Percentiles rank a stretch among this genome's conserved stretches.
Conservation (phyloP, 2,797 vertebrate genomes). For the Melanotaenia pygmaea region DNA sequence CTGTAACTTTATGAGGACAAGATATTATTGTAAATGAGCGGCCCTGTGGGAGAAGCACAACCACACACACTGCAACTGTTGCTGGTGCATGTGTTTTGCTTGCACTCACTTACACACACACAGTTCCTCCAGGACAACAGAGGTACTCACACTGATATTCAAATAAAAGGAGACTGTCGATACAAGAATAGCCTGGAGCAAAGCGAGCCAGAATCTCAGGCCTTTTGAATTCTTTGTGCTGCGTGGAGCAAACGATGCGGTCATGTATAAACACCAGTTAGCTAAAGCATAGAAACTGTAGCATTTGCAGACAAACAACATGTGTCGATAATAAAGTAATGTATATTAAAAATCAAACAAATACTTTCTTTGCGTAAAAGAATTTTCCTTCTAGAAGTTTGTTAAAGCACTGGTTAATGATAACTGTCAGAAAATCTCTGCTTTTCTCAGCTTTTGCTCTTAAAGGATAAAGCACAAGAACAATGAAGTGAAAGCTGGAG, state of each 20-base stretch:
- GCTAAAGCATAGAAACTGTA: not conserved
- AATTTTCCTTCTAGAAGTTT: conserved; percentile 11
- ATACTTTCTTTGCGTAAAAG: conserved; percentile 4
- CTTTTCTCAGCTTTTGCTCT: conserved; percentile 60
- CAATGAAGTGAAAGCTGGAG: conserved; percentile 30
- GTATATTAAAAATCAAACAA: not conserved
- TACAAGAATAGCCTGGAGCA: conserved; percentile 74
- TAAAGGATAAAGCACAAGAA: conserved; percentile 33
- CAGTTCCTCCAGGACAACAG: conserved; percentile 71
- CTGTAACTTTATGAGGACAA: conserved; percentile 57
- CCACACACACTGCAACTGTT: not conserved
- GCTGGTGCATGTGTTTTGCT: conserved; percentile 1
- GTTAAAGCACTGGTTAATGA: conserved; percentile 49
- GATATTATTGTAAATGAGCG: conserved; percentile 60
- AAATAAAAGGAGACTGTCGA: conserved; percentile 74
- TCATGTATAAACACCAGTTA: not conserved
- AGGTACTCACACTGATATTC: conserved; percentile 66
- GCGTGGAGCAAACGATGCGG: conserved; percentile 12
- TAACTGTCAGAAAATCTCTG: conserved; percentile 42
- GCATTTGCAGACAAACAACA: not conserved
- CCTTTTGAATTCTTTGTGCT: conserved; percentile 44
- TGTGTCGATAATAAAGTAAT: conserved; percentile 17
- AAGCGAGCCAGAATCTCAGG: conserved; percentile 32
- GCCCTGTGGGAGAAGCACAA: conserved; percentile 51
- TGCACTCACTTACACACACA: conserved; percentile 34